Percentiles rank a stretch among this genome's conserved stretches.
phyloP scores from a whole-genome alignment of 2,797 vertebrate genomes.

The Hybognathus amarus region DNA sequence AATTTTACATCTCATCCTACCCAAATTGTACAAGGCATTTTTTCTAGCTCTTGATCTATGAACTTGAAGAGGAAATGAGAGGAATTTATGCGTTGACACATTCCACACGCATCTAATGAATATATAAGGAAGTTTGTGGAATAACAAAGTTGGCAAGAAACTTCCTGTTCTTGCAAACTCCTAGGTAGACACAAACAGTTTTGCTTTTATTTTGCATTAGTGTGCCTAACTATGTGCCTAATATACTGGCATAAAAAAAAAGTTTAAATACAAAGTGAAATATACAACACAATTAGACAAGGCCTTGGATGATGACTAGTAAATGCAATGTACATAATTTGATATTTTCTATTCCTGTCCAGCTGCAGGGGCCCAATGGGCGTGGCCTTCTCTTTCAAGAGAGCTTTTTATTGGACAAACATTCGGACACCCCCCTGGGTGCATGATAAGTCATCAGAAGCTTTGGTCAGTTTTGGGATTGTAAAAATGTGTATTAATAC shows the following conservation, averaged over 20 bases:
- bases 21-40: not conserved
- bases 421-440: not conserved
- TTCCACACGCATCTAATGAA: not conserved
- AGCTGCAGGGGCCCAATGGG: not conserved
- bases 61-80: not conserved
- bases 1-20: not conserved
- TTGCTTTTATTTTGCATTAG: conserved; percentile 13
- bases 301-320: not conserved
- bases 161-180: conserved; percentile 9
- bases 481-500: not conserved
- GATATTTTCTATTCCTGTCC: not conserved
- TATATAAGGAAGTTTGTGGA: not conserved
- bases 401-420: not conserved
- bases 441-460: conserved; percentile 3
- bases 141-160: not conserved
- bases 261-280: no score
- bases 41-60: not conserved
- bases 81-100: not conserved
- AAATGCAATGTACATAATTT: not conserved
- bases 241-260: not conserved
- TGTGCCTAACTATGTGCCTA: not conserved
- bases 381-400: not conserved
- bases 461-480: not conserved
- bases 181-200: not conserved
- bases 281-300: not conserved